phyloP scores from a whole-genome alignment of 2,797 vertebrate species.

The Pangasius larnaudii region DNA sequence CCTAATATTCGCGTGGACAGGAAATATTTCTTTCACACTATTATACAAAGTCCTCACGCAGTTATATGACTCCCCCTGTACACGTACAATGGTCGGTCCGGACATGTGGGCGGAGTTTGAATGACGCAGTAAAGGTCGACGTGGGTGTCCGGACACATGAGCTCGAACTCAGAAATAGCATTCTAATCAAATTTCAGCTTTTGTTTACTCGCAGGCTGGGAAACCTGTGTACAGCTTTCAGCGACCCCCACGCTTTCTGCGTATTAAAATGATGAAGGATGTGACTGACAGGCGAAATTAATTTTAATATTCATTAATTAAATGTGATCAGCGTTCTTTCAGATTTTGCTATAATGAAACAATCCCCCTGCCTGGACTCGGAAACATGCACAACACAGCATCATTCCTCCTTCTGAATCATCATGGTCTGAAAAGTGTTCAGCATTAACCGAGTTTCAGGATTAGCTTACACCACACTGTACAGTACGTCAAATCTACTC shows the following conservation, averaged over 20 bases:
- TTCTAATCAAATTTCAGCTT: slow-evolving; percentile 49
- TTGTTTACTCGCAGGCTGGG: slow-evolving; percentile 34
- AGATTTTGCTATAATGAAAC: not conserved
- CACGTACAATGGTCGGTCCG: slow-evolving; percentile 22
- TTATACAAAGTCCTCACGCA: not conserved
- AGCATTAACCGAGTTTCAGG: not conserved
- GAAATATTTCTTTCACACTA: not conserved
- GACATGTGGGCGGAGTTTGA: slow-evolving; percentile 41
- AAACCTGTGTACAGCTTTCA: not conserved
- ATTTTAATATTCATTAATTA: not conserved
- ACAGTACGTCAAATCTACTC: not conserved
- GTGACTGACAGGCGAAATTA: not conserved
- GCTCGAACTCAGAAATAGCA: slow-evolving; percentile 18
- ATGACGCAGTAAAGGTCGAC: slow-evolving; percentile 57
- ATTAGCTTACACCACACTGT: not conserved
- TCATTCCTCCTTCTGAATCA: no score
- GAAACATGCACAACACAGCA: not conserved
- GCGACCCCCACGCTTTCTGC: not conserved
- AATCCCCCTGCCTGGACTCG: not conserved
- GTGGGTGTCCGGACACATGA: slow-evolving; percentile 50
- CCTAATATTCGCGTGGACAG: accelerated
- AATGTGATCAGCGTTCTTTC: not conserved
- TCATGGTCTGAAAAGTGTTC: not conserved
- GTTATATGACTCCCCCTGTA: not conserved
- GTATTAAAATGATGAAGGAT: not conserved